phyloP scores from a whole-genome alignment of 2,888 invertebrate species.

The Tipula helvola region DNA sequence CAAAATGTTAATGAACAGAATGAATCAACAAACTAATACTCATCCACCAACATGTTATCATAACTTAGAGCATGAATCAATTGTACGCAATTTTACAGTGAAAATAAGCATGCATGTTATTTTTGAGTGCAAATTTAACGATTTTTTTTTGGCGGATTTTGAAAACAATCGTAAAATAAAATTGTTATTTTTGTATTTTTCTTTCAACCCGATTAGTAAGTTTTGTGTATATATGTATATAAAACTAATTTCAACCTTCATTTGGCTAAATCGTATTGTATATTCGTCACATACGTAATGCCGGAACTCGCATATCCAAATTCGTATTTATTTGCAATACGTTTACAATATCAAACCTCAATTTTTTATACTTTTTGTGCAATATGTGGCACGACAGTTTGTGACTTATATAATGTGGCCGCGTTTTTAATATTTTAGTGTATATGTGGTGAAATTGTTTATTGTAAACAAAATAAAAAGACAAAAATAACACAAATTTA shows the following conservation, averaged over 20 bases:
- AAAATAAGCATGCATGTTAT: not conserved
- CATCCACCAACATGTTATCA: too few species aligned
- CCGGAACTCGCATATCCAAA: not conserved
- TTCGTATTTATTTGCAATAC: not conserved
- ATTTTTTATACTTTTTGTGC: not conserved
- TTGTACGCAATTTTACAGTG: not conserved
- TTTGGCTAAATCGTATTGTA: not conserved
- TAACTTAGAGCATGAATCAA: too few species aligned
- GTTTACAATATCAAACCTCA: not conserved
- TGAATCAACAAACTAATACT: too few species aligned
- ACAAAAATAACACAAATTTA: not conserved
- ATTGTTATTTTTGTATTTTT: not conserved
- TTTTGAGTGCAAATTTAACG: not conserved
- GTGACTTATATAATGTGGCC: not conserved
- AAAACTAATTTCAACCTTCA: not conserved
- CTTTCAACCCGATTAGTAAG: not conserved
- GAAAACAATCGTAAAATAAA: not conserved
- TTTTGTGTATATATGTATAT: not conserved
- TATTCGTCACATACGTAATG: not conserved
- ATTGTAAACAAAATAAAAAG: not conserved
- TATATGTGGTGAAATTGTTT: not conserved
- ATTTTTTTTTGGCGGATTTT: not conserved
- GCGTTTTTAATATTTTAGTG: not conserved
- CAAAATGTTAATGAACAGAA: too few species aligned
- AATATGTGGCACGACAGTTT: not conserved